Evolutionary conservation across 2,888 invertebrate species (phyloP), one percentile per base, ranked within the genome.

Genomic region (Heliconius sara): DNA sequence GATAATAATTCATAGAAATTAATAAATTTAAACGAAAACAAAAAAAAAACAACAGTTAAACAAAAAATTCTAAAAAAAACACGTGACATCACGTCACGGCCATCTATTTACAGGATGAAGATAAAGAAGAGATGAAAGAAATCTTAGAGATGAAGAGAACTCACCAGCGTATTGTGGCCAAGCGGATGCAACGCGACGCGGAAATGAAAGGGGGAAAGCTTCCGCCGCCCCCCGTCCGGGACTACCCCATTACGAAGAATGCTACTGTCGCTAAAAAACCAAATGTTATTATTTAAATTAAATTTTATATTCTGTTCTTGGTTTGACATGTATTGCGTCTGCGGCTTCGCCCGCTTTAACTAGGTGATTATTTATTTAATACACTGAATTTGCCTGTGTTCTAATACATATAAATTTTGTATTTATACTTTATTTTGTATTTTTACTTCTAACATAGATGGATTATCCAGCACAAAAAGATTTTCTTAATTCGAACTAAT

Each of bases 41-140:
- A 30, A 30, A 30, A 30, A 30, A 30, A 30, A 30, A 30, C 30
- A 30, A 30, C 30, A 30, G 30, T 25, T 63, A 63, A 4, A 30
- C 30, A 30, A 30, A 30, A 30, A 30, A 1, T 63, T 12, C 3
- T 4, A 25, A 9, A 63, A 3, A 60, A 25, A 25, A 12, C 12
- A 25, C 12, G 25, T 27, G 25, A 63, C 2, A 63, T 27, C 5
- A 65, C n/a, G 47, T 27, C 13, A 63, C 25, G 47, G 27, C 10
- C 2, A 13, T n/a, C 66, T 76, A 70, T 77, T 74, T 43, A 76
- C 87, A 98, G 98, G 98, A 98, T 85, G 98, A 98, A 88, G 98
- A 98, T 84, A 98, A 98, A 88, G 98, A 98, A 91, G 98, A 98
- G 92, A 98, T 98, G 98, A 98, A 98, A 89, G 98, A 98, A 92